A percentile compares a stretch with the other conserved stretches of the same genome.
Evolutionary conservation across 2,113 vertebrate species (phyloP).

Genomic region (Pseudonaja textilis): DNA sequence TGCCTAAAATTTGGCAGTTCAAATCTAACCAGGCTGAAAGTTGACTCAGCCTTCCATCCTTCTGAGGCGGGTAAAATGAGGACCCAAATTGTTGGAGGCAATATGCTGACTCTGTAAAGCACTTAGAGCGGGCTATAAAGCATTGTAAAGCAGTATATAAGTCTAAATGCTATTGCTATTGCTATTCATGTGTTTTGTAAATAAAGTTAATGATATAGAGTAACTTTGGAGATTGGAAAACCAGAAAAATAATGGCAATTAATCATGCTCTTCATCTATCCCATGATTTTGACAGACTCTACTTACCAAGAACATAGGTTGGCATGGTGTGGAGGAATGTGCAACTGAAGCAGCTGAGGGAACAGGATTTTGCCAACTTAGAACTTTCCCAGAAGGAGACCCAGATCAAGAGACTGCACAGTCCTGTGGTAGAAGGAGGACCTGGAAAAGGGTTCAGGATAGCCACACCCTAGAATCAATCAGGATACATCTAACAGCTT

Average conservation of each 20-base stretch:
- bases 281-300: background rate
- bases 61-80: too few relatives aligned
- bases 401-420: background rate
- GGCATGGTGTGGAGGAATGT: background rate
- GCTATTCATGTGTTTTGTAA: background rate
- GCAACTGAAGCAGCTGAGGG: background rate
- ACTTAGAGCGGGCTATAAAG: too few relatives aligned
- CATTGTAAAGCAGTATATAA: too few relatives aligned
- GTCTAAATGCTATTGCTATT: background rate
- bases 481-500: background rate
- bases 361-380: background rate
- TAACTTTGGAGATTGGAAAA: background rate
- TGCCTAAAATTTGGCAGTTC: too few relatives aligned
- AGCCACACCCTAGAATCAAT: background rate
- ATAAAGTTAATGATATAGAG: background rate
- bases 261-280: background rate
- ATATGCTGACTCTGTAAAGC: too few relatives aligned
- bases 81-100: too few relatives aligned
- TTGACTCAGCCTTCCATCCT: too few relatives aligned
- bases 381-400: background rate
- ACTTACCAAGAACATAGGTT: background rate
- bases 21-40: too few relatives aligned
- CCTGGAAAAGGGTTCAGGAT: background rate
- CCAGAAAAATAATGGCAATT: background rate
- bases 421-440: background rate